Percentiles rank a stretch among this genome's conserved stretches.
phyloP scores from a whole-genome alignment of 1,140 invertebrate genomes.

The Matsumurasca onukii region DNA sequence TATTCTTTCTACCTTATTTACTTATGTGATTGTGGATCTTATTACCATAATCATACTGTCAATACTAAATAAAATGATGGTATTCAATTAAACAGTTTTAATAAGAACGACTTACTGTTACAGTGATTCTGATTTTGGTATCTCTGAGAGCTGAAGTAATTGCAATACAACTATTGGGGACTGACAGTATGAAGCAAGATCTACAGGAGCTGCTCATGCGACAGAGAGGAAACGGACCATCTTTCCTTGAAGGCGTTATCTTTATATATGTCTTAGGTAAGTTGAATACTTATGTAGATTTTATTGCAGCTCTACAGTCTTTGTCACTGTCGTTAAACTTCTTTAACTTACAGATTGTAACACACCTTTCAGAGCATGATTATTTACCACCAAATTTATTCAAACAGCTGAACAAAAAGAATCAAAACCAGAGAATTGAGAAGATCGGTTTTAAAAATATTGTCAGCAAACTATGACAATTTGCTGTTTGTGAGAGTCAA shows the following conservation, averaged over 20 bases:
- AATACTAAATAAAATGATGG: neutral
- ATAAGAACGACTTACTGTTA: constrained; percentile 34
- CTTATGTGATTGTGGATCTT: neutral
- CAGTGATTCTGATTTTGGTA: constrained; percentile 82
- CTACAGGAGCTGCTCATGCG: constrained; percentile 59
- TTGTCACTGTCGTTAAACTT: too few relatives aligned
- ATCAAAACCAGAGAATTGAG: too few relatives aligned
- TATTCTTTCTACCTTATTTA: neutral
- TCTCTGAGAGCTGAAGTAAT: constrained; percentile 81
- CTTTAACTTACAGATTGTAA: too few relatives aligned
- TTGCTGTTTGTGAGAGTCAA: too few relatives aligned
- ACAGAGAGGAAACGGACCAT: constrained; percentile 77
- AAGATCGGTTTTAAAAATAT: too few relatives aligned
- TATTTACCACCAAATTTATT: too few relatives aligned
- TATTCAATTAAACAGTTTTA: neutral
- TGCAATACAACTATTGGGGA: constrained; percentile 69
- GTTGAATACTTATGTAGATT: too few relatives aligned
- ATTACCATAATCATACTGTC: too few relatives aligned
- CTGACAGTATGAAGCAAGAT: constrained; percentile 59
- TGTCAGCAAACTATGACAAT: too few relatives aligned
- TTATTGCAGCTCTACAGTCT: too few relatives aligned
- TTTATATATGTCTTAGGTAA: constrained; percentile 74
- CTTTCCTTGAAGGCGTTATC: constrained; percentile 74
- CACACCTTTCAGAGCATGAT: too few relatives aligned
- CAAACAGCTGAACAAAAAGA: too few relatives aligned